phyloP scores from a whole-genome alignment of 2,888 invertebrate species.

The Cosmopolites sordidus region DNA sequence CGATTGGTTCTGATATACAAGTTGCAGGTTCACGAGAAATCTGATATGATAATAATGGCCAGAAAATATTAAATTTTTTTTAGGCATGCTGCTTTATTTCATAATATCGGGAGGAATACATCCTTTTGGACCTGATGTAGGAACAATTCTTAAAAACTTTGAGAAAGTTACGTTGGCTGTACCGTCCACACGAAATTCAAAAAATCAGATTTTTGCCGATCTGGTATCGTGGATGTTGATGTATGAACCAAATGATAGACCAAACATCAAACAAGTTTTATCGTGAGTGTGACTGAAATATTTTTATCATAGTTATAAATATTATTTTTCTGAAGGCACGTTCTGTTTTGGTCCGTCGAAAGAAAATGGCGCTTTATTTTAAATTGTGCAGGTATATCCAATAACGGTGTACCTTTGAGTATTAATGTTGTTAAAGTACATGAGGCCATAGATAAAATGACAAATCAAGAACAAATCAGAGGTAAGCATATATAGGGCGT shows the following conservation, averaged over 20 bases:
- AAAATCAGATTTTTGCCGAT: conserved; percentile 40
- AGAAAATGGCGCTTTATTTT: conserved; percentile 46
- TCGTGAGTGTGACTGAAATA: conserved; percentile 36
- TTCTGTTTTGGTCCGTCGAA: conserved; percentile 42
- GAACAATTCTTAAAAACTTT: conserved; percentile 44
- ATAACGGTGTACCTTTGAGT: conserved; percentile 26
- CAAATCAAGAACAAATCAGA: conserved; percentile 39
- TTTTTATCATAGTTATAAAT: background rate
- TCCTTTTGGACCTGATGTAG: conserved; percentile 44
- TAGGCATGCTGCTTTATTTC: conserved; percentile 46
- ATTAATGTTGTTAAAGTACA: conserved; percentile 40
- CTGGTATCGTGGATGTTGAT: conserved; percentile 47
- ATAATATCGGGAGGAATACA: conserved; percentile 46
- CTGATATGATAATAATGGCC: no score
- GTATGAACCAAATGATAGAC: conserved; percentile 42
- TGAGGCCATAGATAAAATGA: conserved; percentile 37
- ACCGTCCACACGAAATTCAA: conserved; percentile 23
- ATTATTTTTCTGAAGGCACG: conserved; percentile 36
- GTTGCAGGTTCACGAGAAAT: no score
- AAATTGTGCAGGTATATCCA: conserved; percentile 42
- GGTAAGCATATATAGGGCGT: no score
- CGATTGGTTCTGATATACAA: conserved; percentile 45
- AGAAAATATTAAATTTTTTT: no score
- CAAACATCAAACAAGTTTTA: conserved; percentile 42
- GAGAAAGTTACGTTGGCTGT: conserved; percentile 31